Evolutionary conservation across 2,797 vertebrate species (phyloP), one percentile per base, ranked within the genome.

Genomic region (Capromys pilorides): DNA sequence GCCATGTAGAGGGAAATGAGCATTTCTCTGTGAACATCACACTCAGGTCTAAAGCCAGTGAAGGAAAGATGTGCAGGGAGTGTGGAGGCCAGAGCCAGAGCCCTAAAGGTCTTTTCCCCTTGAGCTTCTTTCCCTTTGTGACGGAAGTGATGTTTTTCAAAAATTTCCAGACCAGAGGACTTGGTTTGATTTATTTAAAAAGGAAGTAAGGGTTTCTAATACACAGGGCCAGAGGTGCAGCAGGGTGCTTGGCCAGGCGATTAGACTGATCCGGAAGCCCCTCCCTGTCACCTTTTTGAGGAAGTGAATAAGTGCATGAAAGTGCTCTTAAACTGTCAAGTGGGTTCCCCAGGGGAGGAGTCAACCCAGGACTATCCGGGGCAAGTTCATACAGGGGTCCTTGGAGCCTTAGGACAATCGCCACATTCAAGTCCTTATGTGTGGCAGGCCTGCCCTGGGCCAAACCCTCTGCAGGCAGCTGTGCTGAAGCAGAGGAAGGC

Each of bases 261-360:
- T 57, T 5, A 73, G 3, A 51, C 66, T 64, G 16, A 45, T 75
- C 49, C 67, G 24, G 39, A 62, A 87, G 81, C 24, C 51, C 67
- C 28, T 64, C 13, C 77, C 66, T 22, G n/a, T 79, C 45, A 45
- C 75, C 62, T 80, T 88, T 93, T 31, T 91, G 89, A 95, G 91
- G 88, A 96, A 95, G 86, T 64, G 21, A 75, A 84, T 28, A 24
- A 33, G 51, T 82, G 16, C 16, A 33, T 97, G 92, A 94, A 96
- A 96, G 85, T 94, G 94, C 86, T 96, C 94, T 85, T 64, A 62
- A 66, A 80, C 45, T 12, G 59, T 94, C 61, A 75, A 41, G 51
- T 39, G 69, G 61, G 21, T 57, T 62, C 90, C 57, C 79, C 8
- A 4, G 22, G 67, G 80, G 61, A 81, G 83, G 86, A 69, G 13